Base-by-base conservation (phyloP, 2,797 vertebrate species). In the Myotis pilosus region DNA sequence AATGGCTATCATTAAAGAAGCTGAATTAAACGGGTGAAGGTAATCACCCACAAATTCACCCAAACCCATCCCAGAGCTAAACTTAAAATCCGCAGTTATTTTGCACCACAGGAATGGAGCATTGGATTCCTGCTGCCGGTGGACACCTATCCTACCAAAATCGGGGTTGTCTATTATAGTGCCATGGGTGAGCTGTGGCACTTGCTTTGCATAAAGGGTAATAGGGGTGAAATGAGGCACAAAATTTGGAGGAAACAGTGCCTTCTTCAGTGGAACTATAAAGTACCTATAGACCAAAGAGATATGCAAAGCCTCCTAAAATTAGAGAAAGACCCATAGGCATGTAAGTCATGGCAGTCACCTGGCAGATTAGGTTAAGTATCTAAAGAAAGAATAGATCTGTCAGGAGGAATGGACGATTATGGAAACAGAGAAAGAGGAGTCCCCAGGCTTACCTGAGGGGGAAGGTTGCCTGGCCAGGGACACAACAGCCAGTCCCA, bases 151-250 rank as follows among this genome's bases (percentile, higher is more conserved):
- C 49, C n/a, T 13, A 74, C 57, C 33, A 8, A 9, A 57, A 12
- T 7, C 10, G 25, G 25, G 16, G 12, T 1, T 17, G 4, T 60
- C 64, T 6, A 17, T 36, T 0, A n/a, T 0, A 11, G 38, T 30
- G 12, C 30, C 2, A 2, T 2, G 10, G 36, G 10, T 36, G 12
- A 41, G 5, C 3, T 0, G 6, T 11, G 6, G 30, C 22, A 3
- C 5, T 11, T 25, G 6, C 51, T 8, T 6, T 16, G 17, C 8
- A n/a, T 15, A 64, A 38, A 82, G 2, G 13, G 4, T 33, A 60
- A 36, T 1, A 25, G 71, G 44, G 60, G 36, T 30, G 82, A 44
- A 76, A 33, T 0, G 5, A 57, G 22, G 64, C 13, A 69, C 10
- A 11, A 25, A 17, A 74, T 38, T 79, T 36, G 36, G 62, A 88